These are phyloP conservation scores for Drosophila anomelani DNA, from an alignment of 2,888 invertebrate species.

Conservation along the genomic window DNA sequence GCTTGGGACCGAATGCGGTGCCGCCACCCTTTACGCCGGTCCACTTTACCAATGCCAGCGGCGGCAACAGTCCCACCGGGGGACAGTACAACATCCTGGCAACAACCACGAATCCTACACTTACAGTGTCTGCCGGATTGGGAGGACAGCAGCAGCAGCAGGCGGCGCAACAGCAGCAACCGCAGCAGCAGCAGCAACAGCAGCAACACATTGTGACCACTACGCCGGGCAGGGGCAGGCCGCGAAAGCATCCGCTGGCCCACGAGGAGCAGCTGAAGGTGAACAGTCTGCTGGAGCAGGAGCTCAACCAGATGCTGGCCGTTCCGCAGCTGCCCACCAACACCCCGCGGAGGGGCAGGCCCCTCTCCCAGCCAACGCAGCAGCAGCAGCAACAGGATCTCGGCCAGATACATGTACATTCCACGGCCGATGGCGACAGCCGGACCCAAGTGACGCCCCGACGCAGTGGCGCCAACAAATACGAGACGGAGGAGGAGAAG, in stretches of 20 bases:
- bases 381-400: slow-evolving; percentile 78
- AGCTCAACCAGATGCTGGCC: slow-evolving; percentile 83
- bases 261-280: slow-evolving; percentile 82
- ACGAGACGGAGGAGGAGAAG: slow-evolving; percentile 84
- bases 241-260: slow-evolving; percentile 77
- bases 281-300: slow-evolving; percentile 83
- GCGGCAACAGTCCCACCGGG: slow-evolving; percentile 62
- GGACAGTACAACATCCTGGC: slow-evolving; percentile 67
- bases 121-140: slow-evolving; percentile 61
- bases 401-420: slow-evolving; percentile 69
- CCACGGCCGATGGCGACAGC: slow-evolving; percentile 71
- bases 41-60: slow-evolving; percentile 80
- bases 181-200: slow-evolving; percentile 49
- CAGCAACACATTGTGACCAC: slow-evolving; percentile 77
- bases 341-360: slow-evolving; percentile 82
- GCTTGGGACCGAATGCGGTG: slow-evolving; percentile 83
- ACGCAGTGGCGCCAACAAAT: slow-evolving; percentile 83
- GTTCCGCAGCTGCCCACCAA: slow-evolving; percentile 58
- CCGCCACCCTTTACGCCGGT: slow-evolving; percentile 84
- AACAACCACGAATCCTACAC: slow-evolving; percentile 61
- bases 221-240: slow-evolving; percentile 83
- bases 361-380: slow-evolving; percentile 52
- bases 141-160: slow-evolving; percentile 44
- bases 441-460: slow-evolving; percentile 60
- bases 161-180: slow-evolving; percentile 61